A percentile compares a stretch with the other conserved stretches of the same genome.
These are phyloP conservation scores for Drosophila kepulauana DNA, from an alignment of 1,140 invertebrate genomes.

Conservation along the genomic window DNA sequence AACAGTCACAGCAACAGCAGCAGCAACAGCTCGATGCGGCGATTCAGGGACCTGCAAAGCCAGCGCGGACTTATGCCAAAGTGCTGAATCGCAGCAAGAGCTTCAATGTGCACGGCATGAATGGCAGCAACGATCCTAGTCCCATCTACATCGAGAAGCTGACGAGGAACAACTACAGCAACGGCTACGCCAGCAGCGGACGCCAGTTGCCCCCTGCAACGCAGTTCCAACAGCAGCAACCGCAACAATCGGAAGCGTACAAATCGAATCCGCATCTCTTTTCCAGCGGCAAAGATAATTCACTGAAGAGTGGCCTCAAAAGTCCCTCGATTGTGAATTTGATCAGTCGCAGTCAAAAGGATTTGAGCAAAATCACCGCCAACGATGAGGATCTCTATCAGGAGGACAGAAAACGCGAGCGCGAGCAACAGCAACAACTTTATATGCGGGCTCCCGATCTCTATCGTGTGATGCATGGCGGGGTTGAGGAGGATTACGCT, in stretches of 20 bases:
- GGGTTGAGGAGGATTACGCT: conserved; percentile 63
- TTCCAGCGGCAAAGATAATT: conserved; percentile 88
- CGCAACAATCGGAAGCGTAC: conserved; percentile 85
- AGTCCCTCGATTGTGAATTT: conserved; percentile 93
- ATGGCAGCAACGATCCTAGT: conserved; percentile 85
- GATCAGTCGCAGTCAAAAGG: conserved; percentile 92
- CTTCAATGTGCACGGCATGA: conserved; percentile 91
- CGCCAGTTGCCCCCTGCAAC: background rate
- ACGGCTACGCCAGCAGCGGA: conserved; percentile 13
- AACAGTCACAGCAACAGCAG: conserved; percentile 62
- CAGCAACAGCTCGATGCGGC: conserved; percentile 84
- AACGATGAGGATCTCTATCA: conserved; percentile 43
- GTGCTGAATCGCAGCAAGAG: conserved; percentile 92
- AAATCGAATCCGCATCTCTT: conserved; percentile 92
- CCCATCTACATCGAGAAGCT: conserved; percentile 85
- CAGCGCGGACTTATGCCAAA: conserved; percentile 90
- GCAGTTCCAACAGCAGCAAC: conserved; percentile 10
- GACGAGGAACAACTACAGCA: conserved; percentile 74
- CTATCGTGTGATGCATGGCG: conserved; percentile 88
- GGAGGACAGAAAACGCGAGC: conserved; percentile 85
- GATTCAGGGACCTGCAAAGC: conserved; percentile 88
- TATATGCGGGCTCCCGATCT: conserved; percentile 92
- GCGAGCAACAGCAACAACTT: conserved; percentile 85
- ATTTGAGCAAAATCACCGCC: conserved; percentile 86
- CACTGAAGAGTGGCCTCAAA: conserved; percentile 88